These are phyloP conservation scores for Prosopocoilus inquinatus DNA, from an alignment of 2,888 invertebrate genomes.

Conservation along the genomic window DNA sequence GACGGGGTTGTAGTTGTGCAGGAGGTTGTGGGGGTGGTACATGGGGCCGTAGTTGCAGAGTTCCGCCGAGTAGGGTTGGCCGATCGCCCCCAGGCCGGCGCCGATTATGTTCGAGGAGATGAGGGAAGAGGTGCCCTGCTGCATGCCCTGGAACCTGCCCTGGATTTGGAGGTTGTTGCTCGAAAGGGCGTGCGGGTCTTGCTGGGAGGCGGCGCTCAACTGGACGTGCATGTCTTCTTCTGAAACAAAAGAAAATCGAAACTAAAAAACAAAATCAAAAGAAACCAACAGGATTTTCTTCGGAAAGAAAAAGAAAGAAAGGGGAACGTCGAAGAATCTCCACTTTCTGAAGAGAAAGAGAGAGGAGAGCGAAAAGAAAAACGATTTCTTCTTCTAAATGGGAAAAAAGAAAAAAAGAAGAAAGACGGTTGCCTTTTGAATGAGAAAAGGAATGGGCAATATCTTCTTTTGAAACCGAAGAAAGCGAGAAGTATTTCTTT, in stretches of 20 bases:
- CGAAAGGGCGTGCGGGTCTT: constrained; percentile 23
- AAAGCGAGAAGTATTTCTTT: too few species aligned
- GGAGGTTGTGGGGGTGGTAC: constrained; percentile 57
- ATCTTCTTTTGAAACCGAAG: too few species aligned
- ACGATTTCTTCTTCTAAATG: too few species aligned
- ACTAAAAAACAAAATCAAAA: too few species aligned
- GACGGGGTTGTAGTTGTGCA: constrained; percentile 48
- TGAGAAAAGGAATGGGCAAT: too few species aligned
- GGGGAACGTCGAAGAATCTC: too few species aligned
- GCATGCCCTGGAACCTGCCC: constrained; percentile 40
- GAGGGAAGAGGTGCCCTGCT: constrained; percentile 35
- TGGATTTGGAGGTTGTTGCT: constrained; percentile 31
- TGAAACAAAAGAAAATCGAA: constrained; percentile 29
- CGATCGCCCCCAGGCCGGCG: constrained; percentile 47
- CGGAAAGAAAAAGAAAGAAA: too few species aligned
- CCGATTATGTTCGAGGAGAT: constrained; percentile 37
- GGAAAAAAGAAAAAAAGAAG: too few species aligned
- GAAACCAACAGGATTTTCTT: too few species aligned
- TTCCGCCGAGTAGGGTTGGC: constrained; percentile 65
- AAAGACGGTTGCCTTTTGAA: too few species aligned
- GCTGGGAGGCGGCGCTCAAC: constrained; percentile 21
- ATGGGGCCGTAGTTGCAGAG: constrained; percentile 67
- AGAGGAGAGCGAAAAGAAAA: too few species aligned
- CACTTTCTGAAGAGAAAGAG: too few species aligned
- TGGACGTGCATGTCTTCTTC: constrained; percentile 38